These are phyloP conservation scores for Ptilonorhynchus violaceus DNA, from an alignment of 2,113 vertebrate genomes.

Conservation along the genomic window DNA sequence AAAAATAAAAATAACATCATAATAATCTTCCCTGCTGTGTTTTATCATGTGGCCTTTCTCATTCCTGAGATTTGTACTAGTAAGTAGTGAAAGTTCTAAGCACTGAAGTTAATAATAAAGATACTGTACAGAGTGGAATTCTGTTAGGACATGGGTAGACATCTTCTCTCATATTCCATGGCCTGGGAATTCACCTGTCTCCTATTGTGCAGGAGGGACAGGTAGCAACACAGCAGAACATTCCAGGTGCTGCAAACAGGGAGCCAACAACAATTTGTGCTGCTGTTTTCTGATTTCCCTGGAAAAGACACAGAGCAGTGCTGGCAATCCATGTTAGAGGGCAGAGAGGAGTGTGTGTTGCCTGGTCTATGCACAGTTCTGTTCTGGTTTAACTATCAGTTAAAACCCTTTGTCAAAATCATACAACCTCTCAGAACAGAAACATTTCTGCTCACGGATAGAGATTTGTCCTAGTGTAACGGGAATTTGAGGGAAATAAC, in stretches of 20 bases:
- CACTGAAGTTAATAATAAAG: neutral
- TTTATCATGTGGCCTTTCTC: slow-evolving; percentile 1
- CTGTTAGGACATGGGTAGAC: neutral
- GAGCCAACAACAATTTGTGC: neutral
- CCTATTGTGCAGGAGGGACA: neutral
- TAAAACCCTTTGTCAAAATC: neutral
- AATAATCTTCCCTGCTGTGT: neutral
- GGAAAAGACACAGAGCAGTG: neutral
- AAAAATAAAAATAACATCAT: neutral
- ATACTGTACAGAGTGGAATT: neutral
- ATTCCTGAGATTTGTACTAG: neutral
- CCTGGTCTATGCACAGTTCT: neutral
- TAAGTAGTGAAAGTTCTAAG: neutral
- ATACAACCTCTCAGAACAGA: neutral
- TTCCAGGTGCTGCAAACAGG: neutral
- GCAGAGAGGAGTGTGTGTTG: neutral
- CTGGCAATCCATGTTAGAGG: neutral
- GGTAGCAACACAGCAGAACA: neutral
- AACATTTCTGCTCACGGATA: neutral
- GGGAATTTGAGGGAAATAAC: neutral
- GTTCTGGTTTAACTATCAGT: neutral
- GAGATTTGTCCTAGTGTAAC: neutral
- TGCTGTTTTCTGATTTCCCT: neutral
- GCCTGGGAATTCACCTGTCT: neutral
- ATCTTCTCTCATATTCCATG: neutral